Evolutionary conservation across 1,140 invertebrate genomes (phyloP).

Genomic region (Saccostrea glomerata): DNA sequence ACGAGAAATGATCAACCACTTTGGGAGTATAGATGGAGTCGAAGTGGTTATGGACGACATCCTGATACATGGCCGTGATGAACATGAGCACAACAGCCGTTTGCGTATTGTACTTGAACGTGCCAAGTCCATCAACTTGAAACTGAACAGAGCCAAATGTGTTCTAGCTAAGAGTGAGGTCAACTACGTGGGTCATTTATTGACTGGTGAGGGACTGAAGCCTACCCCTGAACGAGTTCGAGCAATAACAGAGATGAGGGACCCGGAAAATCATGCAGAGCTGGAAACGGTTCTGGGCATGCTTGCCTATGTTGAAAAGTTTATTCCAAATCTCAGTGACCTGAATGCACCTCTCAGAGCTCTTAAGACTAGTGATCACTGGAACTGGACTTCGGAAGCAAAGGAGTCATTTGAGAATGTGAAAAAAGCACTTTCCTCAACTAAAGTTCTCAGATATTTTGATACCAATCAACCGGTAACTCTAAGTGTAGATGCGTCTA

Average conservation of each 20-base stretch:
- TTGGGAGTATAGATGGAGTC: conserved; percentile 9
- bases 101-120: conserved; percentile 8
- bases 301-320: conserved; percentile 76
- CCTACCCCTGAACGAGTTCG: conserved; percentile 72
- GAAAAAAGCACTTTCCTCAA: conserved; percentile 43
- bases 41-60: conserved; percentile 47
- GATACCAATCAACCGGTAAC: conserved; percentile 46
- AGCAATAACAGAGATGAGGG: conserved; percentile 65
- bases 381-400: neutral
- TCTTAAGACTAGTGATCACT: conserved; percentile 39
- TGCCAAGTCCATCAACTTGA: conserved; percentile 66
- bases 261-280: conserved; percentile 43
- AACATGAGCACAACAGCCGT: conserved; percentile 54
- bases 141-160: conserved; percentile 75
- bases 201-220: conserved; percentile 69
- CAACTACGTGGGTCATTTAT: conserved; percentile 45
- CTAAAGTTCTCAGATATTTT: conserved; percentile 52
- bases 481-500: conserved; percentile 74
- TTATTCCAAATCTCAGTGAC: conserved; percentile 71
- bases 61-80: conserved; percentile 47
- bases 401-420: conserved; percentile 46
- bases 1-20: conserved; percentile 50
- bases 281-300: neutral
- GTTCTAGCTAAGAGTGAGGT: conserved; percentile 44
- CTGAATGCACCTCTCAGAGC: conserved; percentile 45